Evolutionary conservation across 1,140 invertebrate species (phyloP).

Genomic region (Dufourea novaeangliae): DNA sequence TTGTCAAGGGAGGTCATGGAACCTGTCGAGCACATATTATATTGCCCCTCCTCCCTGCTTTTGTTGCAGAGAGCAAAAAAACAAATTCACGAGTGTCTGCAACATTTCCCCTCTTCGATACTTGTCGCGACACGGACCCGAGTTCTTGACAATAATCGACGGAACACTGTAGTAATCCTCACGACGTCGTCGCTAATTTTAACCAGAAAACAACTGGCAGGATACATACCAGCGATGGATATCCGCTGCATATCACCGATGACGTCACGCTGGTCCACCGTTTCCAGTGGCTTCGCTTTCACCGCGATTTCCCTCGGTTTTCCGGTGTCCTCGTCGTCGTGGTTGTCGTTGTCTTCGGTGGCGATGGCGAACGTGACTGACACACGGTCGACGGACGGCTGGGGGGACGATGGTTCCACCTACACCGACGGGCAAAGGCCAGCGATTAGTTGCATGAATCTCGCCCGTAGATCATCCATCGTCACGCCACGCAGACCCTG

Average conservation of each 20-base stretch:
- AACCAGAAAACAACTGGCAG: not conserved
- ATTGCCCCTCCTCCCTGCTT: too few relatives aligned
- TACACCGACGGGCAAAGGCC: slow-evolving; percentile 51
- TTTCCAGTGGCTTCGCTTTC: not conserved
- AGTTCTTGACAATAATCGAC: too few relatives aligned
- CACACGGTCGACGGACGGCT: slow-evolving; percentile 86
- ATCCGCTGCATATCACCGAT: slow-evolving; percentile 50
- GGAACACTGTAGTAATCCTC: too few relatives aligned
- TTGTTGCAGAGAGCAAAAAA: too few relatives aligned
- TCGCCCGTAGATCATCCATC: slow-evolving; percentile 45
- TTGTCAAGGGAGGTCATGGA: too few relatives aligned
- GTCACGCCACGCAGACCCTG: slow-evolving; percentile 46
- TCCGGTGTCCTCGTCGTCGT: slow-evolving; percentile 73
- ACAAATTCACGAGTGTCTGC: too few relatives aligned
- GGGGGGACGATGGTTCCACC: slow-evolving; percentile 84
- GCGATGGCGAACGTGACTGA: slow-evolving; percentile 87
- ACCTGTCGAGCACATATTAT: too few relatives aligned
- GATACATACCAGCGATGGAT: slow-evolving; percentile 55
- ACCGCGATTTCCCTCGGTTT: not conserved
- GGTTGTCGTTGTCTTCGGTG: slow-evolving; percentile 75
- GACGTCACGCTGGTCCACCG: not conserved
- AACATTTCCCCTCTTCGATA: too few relatives aligned
- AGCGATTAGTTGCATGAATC: slow-evolving; percentile 62
- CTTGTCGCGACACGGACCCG: too few relatives aligned
- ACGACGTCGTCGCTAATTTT: too few relatives aligned